Evolutionary conservation across 2,113 vertebrate species (phyloP).

Genomic region (Abramis brama): DNA sequence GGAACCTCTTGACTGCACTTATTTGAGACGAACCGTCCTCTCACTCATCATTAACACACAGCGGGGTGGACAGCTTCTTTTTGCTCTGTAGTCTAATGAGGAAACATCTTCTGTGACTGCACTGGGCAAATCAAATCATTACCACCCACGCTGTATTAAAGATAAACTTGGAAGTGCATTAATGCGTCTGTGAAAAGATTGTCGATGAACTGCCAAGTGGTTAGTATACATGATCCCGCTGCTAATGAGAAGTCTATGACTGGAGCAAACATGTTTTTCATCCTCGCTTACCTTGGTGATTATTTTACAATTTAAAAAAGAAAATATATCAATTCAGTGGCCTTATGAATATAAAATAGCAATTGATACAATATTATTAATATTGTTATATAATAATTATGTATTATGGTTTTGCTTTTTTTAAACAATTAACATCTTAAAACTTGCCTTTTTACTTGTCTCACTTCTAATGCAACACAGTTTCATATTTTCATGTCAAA

Average conservation of each 20-base stretch:
- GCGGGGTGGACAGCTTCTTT: conserved; percentile 43
- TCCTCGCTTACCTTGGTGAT: neutral
- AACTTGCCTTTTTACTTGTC: neutral
- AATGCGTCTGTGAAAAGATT: conserved; percentile 64
- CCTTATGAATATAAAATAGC: no score
- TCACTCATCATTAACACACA: conserved; percentile 36
- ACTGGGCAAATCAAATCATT: conserved; percentile 77
- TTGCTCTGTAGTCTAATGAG: conserved; percentile 72
- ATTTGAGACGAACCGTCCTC: conserved; percentile 36
- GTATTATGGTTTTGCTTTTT: neutral
- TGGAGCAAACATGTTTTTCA: neutral
- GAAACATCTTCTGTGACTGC: conserved; percentile 71
- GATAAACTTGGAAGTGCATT: conserved; percentile 74
- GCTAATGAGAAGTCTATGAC: conserved; percentile 70
- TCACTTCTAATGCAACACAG: no score
- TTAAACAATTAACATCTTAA: neutral
- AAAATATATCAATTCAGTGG: no score
- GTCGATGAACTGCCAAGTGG: conserved; percentile 56
- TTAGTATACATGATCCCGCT: conserved; percentile 59
- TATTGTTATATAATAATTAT: neutral
- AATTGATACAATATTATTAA: no score
- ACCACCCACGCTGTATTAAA: conserved; percentile 81
- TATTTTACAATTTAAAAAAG: neutral
- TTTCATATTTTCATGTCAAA: no score
- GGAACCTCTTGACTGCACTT: neutral